Percentiles rank a stretch among this genome's conserved stretches.
phyloP scores from a whole-genome alignment of 1,140 invertebrate genomes.

The Aphidius ervi region DNA sequence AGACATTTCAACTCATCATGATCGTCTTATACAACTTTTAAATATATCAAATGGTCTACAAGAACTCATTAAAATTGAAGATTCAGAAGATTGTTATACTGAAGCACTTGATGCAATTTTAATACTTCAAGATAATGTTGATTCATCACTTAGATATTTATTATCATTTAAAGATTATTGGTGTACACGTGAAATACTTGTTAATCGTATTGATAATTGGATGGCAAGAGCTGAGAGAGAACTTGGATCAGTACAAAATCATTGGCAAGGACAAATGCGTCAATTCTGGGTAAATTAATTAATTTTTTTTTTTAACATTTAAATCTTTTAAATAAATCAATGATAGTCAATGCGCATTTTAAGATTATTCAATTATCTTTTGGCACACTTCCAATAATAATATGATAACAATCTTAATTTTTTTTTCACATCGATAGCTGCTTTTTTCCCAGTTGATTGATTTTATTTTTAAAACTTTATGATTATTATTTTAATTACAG shows the following conservation, averaged over 20 bases:
- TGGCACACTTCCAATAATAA: constrained; percentile 21
- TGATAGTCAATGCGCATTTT: constrained; percentile 11
- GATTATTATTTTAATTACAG: constrained; percentile 37
- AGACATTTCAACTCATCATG: constrained; percentile 74
- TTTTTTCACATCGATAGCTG: too few relatives aligned
- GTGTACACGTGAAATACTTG: constrained; percentile 66
- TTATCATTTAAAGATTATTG: constrained; percentile 72
- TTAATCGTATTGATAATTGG: constrained; percentile 71
- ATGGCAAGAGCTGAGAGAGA: constrained; percentile 67
- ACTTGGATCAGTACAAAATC: constrained; percentile 51
- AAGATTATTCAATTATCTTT: constrained; percentile 20
- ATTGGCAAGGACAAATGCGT: constrained; percentile 66
- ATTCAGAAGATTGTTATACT: constrained; percentile 66
- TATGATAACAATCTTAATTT: constrained; percentile 19
- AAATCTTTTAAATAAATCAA: background rate
- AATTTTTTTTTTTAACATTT: background rate
- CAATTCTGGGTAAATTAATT: constrained; percentile 67
- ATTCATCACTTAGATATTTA: constrained; percentile 64
- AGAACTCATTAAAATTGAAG: constrained; percentile 67
- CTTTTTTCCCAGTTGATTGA: background rate
- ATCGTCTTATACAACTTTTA: constrained; percentile 67
- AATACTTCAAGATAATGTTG: constrained; percentile 69
- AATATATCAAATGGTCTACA: constrained; percentile 70
- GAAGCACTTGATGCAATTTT: constrained; percentile 65
- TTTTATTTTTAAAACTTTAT: constrained; percentile 1